Evolutionary conservation across 1,140 invertebrate species (phyloP).

Genomic region (Panonychus citri): DNA sequence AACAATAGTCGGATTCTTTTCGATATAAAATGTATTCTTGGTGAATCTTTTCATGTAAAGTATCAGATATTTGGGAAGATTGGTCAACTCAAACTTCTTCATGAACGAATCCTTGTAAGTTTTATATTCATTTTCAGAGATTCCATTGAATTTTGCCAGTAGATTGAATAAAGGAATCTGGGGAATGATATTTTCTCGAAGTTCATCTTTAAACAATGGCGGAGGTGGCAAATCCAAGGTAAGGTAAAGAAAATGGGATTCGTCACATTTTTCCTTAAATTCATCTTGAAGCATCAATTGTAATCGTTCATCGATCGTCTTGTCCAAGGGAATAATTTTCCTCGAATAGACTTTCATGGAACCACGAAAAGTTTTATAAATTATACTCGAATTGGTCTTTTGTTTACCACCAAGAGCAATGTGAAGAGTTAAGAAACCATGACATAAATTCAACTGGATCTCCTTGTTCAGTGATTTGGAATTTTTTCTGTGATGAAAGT

Average conservation of each 20-base stretch:
- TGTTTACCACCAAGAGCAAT: constrained; percentile 35
- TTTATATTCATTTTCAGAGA: constrained; percentile 90
- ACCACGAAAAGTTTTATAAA: constrained; percentile 85
- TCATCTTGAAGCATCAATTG: constrained; percentile 54
- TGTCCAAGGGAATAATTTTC: constrained; percentile 78
- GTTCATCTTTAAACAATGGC: constrained; percentile 73
- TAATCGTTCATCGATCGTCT: constrained; percentile 60
- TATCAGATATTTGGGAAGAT: constrained; percentile 82
- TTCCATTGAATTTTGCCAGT: constrained; percentile 85
- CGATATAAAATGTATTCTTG: constrained; percentile 94
- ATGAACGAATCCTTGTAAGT: constrained; percentile 96
- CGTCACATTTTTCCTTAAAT: constrained; percentile 42
- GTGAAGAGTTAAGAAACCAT: constrained; percentile 37
- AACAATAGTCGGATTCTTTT: constrained; percentile 98
- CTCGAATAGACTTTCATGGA: constrained; percentile 81
- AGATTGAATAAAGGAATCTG: constrained; percentile 86
- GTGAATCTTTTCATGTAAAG: constrained; percentile 94
- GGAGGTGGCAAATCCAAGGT: constrained; percentile 89
- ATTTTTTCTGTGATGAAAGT: constrained; percentile 87
- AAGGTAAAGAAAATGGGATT: constrained; percentile 79
- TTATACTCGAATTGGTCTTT: constrained; percentile 33
- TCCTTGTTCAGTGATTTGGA: constrained; percentile 95
- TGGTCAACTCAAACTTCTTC: constrained; percentile 85
- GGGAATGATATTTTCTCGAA: constrained; percentile 93
- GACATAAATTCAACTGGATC: constrained; percentile 79